Percentiles rank a stretch among this genome's conserved stretches.
phyloP scores from a whole-genome alignment of 2,797 vertebrate species.

The Trematomus bernacchii region DNA sequence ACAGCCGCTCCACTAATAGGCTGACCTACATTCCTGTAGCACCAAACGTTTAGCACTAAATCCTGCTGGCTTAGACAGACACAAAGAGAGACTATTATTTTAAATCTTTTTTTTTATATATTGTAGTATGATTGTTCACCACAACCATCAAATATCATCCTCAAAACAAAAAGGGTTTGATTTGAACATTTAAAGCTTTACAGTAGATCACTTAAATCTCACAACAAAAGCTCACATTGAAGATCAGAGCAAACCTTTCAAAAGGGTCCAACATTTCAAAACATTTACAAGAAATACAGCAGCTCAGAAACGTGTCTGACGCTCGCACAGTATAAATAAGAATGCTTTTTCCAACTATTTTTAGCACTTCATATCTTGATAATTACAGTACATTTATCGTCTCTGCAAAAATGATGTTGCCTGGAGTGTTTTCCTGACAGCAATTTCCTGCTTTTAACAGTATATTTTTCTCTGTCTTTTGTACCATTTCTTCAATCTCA shows the following conservation, averaged over 20 bases:
- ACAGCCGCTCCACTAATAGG: conserved; percentile 58
- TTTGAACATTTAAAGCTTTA: conserved; percentile 50
- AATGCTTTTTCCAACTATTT: not conserved
- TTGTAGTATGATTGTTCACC: conserved; percentile 21
- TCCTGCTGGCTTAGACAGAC: conserved; percentile 44
- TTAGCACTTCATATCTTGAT: not conserved
- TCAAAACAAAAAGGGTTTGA: conserved; percentile 7
- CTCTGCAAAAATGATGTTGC: not conserved
- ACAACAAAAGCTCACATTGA: conserved; percentile 27
- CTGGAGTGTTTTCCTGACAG: conserved; percentile 12
- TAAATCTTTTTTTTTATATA: conserved; percentile 36
- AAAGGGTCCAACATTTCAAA: conserved; percentile 17
- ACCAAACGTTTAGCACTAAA: conserved; percentile 58
- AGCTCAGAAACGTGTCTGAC: conserved; percentile 14
- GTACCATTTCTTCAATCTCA: conserved; percentile 43
- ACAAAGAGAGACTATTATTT: conserved; percentile 69
- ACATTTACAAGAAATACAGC: not conserved
- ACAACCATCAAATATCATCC: conserved; percentile 30
- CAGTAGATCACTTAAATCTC: conserved; percentile 14
- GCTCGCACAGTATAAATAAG: not conserved
- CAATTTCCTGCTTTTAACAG: conserved; percentile 13
- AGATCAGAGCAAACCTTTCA: conserved; percentile 33
- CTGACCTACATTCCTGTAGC: conserved; percentile 74
- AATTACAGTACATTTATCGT: not conserved
- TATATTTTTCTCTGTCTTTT: conserved; percentile 26